Conservation (phyloP, 2,888 invertebrate species). For the Scaeva pyrastri region DNA sequence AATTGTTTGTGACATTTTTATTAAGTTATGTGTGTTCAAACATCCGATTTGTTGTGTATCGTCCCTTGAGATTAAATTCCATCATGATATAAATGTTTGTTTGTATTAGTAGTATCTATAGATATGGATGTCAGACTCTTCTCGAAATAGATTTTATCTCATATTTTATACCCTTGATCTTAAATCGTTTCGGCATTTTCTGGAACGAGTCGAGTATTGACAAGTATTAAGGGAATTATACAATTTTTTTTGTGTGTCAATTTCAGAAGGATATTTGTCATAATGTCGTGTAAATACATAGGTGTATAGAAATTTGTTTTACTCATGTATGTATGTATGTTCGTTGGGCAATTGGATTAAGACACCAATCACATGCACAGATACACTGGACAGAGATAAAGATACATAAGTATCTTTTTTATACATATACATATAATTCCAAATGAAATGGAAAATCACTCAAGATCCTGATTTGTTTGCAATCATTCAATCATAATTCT, state of each 20-base stretch:
- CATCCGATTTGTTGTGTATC: constrained; percentile 28
- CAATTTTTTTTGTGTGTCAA: background rate
- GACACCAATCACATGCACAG: too few relatives aligned
- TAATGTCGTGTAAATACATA: background rate
- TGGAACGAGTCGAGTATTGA: constrained; percentile 2
- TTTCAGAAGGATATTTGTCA: background rate
- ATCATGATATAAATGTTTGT: constrained; percentile 1
- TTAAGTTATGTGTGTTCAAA: constrained; percentile 23
- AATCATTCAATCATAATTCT: constrained; percentile 27
- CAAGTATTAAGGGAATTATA: constrained; percentile 29
- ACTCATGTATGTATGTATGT: too few relatives aligned
- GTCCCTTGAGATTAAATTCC: constrained; percentile 13
- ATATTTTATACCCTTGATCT: background rate
- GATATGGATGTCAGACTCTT: background rate
- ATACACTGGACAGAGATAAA: too few relatives aligned
- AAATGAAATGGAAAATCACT: constrained; percentile 37
- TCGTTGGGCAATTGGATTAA: constrained; percentile 23
- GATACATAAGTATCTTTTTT: too few relatives aligned
- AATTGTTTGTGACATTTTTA: constrained; percentile 37
- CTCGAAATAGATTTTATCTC: background rate
- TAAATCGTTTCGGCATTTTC: constrained; percentile 5
- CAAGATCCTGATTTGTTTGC: constrained; percentile 9
- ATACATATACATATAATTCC: constrained; percentile 29
- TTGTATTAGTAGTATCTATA: background rate
- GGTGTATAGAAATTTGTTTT: background rate